These are phyloP conservation scores for Oostethus manadensis DNA, from an alignment of 2,113 vertebrate genomes.

Conservation along the genomic window DNA sequence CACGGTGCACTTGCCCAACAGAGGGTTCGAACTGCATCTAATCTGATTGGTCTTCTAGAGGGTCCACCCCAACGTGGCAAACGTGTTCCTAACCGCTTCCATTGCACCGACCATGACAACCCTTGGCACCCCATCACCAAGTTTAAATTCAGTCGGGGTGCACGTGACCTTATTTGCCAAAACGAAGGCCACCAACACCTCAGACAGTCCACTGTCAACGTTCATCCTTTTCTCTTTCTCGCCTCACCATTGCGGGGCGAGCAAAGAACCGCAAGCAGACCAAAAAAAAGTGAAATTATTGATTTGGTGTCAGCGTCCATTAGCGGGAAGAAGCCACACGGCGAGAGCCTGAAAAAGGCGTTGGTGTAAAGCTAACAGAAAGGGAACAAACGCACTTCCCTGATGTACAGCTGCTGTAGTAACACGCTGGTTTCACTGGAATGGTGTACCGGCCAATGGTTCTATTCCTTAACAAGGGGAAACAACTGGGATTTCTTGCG, in stretches of 20 bases:
- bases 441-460: too few relatives aligned
- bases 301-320: conserved; percentile 67
- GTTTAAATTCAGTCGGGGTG: too few relatives aligned
- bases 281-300: conserved; percentile 61
- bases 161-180: conserved; percentile 10
- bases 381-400: background rate
- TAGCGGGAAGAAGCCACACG: conserved; percentile 36
- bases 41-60: too few relatives aligned
- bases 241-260: conserved; percentile 30
- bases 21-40: too few relatives aligned
- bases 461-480: background rate
- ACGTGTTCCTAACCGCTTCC: too few relatives aligned
- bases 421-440: too few relatives aligned
- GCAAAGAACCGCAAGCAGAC: conserved; percentile 45
- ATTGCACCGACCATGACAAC: too few relatives aligned
- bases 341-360: conserved; percentile 8
- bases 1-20: too few relatives aligned
- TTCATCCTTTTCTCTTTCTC: conserved; percentile 28
- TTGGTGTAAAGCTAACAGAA: conserved; percentile 8
- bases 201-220: conserved; percentile 28
- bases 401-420: too few relatives aligned
- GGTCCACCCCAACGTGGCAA: too few relatives aligned
- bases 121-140: too few relatives aligned
- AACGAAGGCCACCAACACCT: conserved; percentile 18
- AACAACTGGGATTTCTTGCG: background rate